Conservation (phyloP, 2,888 invertebrate species). For the Tridacna crocea region DNA sequence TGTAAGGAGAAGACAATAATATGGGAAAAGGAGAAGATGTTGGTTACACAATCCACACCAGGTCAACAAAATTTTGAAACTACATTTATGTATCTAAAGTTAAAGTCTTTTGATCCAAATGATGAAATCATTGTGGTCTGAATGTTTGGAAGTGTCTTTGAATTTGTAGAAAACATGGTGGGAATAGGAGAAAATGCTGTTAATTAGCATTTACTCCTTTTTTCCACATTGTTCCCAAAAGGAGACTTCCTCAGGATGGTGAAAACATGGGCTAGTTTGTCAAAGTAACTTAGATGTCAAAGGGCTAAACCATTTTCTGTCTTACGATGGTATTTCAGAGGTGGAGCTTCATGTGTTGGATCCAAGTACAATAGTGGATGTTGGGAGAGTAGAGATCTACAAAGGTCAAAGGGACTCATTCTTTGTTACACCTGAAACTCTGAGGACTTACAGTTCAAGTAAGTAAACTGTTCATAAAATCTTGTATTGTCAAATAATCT, state of each 20-base stretch:
- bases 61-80: no score
- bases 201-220: background rate
- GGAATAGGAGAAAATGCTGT: background rate
- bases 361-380: conserved; percentile 29
- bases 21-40: no score
- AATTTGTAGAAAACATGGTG: background rate
- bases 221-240: background rate
- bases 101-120: no score
- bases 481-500: background rate
- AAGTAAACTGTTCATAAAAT: background rate
- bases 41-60: no score
- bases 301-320: background rate
- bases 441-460: conserved; percentile 42
- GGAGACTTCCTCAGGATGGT: background rate
- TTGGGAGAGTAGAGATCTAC: conserved; percentile 14
- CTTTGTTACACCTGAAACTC: conserved; percentile 64
- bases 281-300: no score
- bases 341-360: conserved; percentile 69
- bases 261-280: no score
- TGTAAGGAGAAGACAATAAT: no score
- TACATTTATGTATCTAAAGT: no score
- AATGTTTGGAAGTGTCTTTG: no score
- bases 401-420: conserved; percentile 57
- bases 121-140: no score
- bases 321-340: conserved; percentile 39